Conservation (phyloP, 2,113 vertebrate species). For the Dicentrarchus labrax region DNA sequence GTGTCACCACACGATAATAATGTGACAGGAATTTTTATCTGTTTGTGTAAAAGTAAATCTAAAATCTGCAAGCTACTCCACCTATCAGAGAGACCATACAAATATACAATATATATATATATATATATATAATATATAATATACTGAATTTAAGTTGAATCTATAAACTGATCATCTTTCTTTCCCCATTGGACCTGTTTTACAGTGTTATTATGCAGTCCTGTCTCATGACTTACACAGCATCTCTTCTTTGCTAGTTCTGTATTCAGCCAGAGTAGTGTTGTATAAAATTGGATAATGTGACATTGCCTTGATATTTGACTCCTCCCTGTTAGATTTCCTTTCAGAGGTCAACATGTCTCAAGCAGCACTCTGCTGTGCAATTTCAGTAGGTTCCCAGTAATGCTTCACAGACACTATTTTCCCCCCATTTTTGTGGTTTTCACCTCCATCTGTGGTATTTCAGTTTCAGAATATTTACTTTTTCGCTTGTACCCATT, state of each 20-base stretch:
- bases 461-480: background rate
- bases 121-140: too few species aligned
- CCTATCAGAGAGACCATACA: too few species aligned
- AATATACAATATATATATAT: too few species aligned
- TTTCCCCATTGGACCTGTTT: background rate
- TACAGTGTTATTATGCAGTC: background rate
- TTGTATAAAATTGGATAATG: slow-evolving; percentile 11
- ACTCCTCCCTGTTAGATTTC: background rate
- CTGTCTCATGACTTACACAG: background rate
- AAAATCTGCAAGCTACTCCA: too few species aligned
- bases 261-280: background rate
- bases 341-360: slow-evolving; percentile 15
- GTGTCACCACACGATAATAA: background rate
- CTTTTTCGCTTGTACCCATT: background rate
- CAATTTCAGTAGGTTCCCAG: background rate
- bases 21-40: background rate
- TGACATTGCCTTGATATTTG: background rate
- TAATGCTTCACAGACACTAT: background rate
- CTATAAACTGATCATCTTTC: background rate
- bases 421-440: background rate
- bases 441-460: background rate
- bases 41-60: too few species aligned
- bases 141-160: too few species aligned
- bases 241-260: background rate
- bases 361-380: background rate